Evolutionary conservation across 2,888 invertebrate species (phyloP).

Genomic region (Leucophenga montana): DNA sequence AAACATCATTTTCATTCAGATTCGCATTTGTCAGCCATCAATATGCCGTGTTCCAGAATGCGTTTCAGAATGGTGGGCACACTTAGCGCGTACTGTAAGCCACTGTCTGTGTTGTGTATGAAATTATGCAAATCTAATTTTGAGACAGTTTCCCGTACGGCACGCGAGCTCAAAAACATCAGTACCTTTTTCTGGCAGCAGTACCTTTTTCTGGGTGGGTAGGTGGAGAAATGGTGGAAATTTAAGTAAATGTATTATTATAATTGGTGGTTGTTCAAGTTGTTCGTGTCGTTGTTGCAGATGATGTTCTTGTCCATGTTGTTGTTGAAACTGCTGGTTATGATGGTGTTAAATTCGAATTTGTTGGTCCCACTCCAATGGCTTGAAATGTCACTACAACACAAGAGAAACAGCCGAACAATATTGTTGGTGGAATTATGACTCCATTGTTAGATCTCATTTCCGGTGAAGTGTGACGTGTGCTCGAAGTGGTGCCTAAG

Average conservation of each 20-base stretch:
- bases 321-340: conserved; percentile 12
- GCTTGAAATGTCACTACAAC: neutral
- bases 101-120: conserved; percentile 52
- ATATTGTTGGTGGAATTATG: neutral
- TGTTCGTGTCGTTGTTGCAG: conserved; percentile 5
- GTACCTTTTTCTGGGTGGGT: neutral
- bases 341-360: neutral
- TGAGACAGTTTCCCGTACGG: conserved; percentile 50
- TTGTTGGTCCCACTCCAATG: neutral
- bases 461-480: conserved; percentile 11
- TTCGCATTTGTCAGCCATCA: conserved; percentile 41
- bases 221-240: conserved; percentile 38
- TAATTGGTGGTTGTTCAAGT: conserved; percentile 52
- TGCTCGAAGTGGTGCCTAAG: neutral
- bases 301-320: conserved; percentile 11
- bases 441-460: neutral
- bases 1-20: conserved; percentile 61
- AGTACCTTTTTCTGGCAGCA: neutral
- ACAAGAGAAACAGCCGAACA: neutral
- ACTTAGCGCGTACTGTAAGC: conserved; percentile 59
- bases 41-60: conserved; percentile 44
- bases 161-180: neutral
- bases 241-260: conserved; percentile 66
- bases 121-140: conserved; percentile 68
- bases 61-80: conserved; percentile 28